Conservation (phyloP, 2,797 vertebrate species). For the Pelobates cultripes region DNA sequence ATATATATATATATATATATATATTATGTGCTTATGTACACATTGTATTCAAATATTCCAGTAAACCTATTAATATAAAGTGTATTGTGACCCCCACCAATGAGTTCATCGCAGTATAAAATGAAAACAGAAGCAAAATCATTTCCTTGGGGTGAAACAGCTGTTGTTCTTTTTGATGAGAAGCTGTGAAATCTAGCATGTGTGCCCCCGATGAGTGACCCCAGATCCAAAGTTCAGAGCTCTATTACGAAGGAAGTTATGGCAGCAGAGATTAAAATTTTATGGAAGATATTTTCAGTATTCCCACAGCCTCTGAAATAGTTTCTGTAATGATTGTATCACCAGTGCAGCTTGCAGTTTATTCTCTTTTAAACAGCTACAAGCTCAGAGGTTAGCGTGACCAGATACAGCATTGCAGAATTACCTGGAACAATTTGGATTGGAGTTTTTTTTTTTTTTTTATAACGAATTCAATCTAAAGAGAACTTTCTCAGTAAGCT, state of each 20-base stretch:
- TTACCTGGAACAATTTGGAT: slow-evolving; percentile 27
- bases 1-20: not conserved
- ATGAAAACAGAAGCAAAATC: not conserved
- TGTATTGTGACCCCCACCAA: not conserved
- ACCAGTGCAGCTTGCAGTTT: slow-evolving; percentile 8
- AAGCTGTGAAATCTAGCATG: slow-evolving; percentile 44
- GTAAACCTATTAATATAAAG: not conserved
- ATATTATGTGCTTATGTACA: not conserved
- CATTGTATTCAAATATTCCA: not conserved
- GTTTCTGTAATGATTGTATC: slow-evolving; percentile 43
- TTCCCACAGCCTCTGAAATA: slow-evolving; percentile 45
- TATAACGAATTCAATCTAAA: slow-evolving; percentile 19
- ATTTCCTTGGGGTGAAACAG: slow-evolving; percentile 37
- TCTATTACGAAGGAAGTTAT: slow-evolving; percentile 49
- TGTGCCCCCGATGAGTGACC: slow-evolving; percentile 35
- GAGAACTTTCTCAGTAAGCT: slow-evolving; percentile 14
- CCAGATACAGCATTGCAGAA: slow-evolving; percentile 32
- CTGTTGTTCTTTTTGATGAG: slow-evolving; percentile 54
- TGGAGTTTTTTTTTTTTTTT: slow-evolving; percentile 4
- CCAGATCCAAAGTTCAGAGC: slow-evolving; percentile 34
- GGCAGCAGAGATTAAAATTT: slow-evolving; percentile 52
- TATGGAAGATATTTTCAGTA: slow-evolving; percentile 42
- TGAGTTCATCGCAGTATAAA: not conserved
- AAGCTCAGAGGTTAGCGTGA: slow-evolving; percentile 40
- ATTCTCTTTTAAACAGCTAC: slow-evolving; percentile 44